Evolutionary conservation across 2,113 vertebrate genomes (phyloP).

Genomic region (Gymnogyps californianus): DNA sequence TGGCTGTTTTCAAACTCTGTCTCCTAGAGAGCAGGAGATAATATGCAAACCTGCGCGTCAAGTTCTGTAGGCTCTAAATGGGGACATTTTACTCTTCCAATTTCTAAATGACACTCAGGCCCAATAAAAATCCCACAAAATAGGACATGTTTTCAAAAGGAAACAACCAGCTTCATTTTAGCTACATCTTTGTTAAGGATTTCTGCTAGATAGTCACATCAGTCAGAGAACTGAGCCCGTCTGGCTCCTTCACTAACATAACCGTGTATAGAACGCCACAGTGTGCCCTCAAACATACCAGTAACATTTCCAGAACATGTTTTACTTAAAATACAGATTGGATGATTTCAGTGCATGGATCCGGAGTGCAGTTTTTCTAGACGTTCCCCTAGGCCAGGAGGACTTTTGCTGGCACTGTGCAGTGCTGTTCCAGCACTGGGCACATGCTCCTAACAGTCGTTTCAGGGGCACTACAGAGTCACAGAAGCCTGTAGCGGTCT

Average conservation of each 20-base stretch:
- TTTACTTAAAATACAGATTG: background rate
- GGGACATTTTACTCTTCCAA: background rate
- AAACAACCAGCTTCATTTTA: background rate
- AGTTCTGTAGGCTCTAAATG: background rate
- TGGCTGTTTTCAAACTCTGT: background rate
- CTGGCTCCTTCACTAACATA: background rate
- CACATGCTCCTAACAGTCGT: background rate
- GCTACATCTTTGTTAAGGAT: background rate
- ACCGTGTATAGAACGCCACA: background rate
- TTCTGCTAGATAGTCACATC: background rate
- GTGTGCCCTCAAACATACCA: background rate
- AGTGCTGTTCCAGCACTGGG: background rate
- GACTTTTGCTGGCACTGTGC: background rate
- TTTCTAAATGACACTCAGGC: background rate
- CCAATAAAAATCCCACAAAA: background rate
- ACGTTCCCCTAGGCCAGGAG: fast-evolving
- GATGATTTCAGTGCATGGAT: background rate
- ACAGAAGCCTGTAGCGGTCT: background rate
- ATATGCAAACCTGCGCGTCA: background rate
- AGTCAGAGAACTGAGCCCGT: background rate
- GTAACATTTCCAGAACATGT: background rate
- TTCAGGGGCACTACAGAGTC: background rate
- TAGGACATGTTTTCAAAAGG: background rate
- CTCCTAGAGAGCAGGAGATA: background rate
- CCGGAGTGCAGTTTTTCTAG: background rate